Base-by-base conservation (phyloP, 2,888 invertebrate species). In the Plebejus melissa region DNA sequence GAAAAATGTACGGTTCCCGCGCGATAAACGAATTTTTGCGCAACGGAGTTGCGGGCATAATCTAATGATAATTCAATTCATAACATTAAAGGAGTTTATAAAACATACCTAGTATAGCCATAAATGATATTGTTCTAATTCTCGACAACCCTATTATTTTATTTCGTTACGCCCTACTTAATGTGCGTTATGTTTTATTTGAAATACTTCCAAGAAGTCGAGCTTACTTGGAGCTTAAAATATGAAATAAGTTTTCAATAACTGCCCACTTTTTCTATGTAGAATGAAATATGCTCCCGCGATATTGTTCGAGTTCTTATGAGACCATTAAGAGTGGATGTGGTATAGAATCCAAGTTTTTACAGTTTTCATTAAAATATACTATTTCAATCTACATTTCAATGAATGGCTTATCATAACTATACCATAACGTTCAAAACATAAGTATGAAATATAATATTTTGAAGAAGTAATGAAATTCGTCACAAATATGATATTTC, bases 181-280 rank as follows among this genome's bases (percentile, higher is more conserved):
- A 69, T 13, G 22, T 41, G 41, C 41, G 70, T 70, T 41, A 70
- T 4, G 46, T n/a, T 70, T 70, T 41, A 70, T 41, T 41, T n/a
- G 22, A 22, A 41, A 46, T n/a, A 46, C 32, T 41, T 41, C 1
- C 22, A 9, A 11, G 2, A 54, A 22, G 11, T 5, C 22, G 11
- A 5, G 22, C 11, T 70, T 22, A 46, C 70, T 70, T 4, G 28
- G 41, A 22, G 70, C 28, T 70, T 28, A 70, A 46, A 70, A 70
- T 46, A 70, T 70, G 70, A 70, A 41, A 70, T 46, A 70, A 71
- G 71, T 71, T 46, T 71, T 71, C 46, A 71, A 41, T 71, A 71
- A 71, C 46, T 71, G 46, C 46, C 13, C 28, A 46, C 28, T 46
- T 71, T 71, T 28, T 22, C 41, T 2, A 28, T 28, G 71, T 13